phyloP scores from a whole-genome alignment of 2,113 vertebrate genomes.

The Cephalophus harveyi region DNA sequence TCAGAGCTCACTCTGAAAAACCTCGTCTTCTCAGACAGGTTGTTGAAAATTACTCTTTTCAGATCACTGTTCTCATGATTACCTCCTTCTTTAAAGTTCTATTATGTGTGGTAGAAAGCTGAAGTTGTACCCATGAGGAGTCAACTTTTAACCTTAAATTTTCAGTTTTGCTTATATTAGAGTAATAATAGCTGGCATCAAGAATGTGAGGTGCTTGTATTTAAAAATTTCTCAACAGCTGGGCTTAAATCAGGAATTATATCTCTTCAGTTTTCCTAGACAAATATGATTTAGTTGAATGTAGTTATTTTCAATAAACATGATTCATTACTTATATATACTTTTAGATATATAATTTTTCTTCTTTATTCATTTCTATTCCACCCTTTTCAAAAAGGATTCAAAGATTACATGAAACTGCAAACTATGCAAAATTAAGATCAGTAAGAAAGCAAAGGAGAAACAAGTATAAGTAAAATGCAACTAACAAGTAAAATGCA shows the following conservation, averaged over 20 bases:
- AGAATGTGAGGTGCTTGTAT: neutral
- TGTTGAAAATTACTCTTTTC: neutral
- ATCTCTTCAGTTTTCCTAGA: neutral
- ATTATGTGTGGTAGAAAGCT: neutral
- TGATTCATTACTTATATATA: neutral
- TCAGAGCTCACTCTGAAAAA: neutral
- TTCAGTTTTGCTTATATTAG: neutral
- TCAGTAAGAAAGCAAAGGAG: neutral
- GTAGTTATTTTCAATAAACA: slow-evolving; percentile 8
- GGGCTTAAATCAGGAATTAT: neutral
- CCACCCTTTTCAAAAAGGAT: neutral
- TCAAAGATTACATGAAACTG: neutral
- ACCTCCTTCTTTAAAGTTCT: neutral
- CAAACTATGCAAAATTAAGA: neutral
- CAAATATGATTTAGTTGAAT: neutral
- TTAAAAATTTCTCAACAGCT: neutral
- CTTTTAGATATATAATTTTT: neutral
- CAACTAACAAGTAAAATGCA: neutral
- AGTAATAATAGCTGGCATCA: neutral
- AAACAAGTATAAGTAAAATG: neutral
- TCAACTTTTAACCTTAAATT: slow-evolving; percentile 1
- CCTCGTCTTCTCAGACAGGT: neutral
- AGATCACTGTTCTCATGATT: neutral
- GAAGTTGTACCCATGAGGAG: neutral
- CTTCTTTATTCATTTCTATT: neutral